phyloP scores from a whole-genome alignment of 2,888 invertebrate species.

The Physocephala rufipes region DNA sequence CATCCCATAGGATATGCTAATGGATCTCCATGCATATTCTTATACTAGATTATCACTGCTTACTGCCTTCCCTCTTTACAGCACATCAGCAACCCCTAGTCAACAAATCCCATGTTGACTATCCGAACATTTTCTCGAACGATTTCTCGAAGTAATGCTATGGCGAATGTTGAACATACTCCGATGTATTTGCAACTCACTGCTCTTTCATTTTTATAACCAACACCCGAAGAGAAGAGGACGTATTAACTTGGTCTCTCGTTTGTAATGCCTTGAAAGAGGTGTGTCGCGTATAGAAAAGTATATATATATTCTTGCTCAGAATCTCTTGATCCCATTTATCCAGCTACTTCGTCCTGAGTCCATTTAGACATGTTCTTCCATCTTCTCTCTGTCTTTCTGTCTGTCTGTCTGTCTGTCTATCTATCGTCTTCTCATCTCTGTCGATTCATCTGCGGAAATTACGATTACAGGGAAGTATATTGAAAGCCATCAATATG shows the following conservation, averaged over 20 bases:
- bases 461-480: too few species aligned
- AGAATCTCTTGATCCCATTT: neutral
- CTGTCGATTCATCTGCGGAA: too few species aligned
- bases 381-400: neutral
- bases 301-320: too few species aligned
- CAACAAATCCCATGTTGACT: conserved; percentile 18
- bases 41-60: conserved; percentile 24
- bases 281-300: too few species aligned
- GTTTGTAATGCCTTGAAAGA: too few species aligned
- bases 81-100: neutral
- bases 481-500: too few species aligned
- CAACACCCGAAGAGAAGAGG: too few species aligned
- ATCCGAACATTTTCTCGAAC: conserved; percentile 31
- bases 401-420: neutral
- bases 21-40: conserved; percentile 26
- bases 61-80: conserved; percentile 20
- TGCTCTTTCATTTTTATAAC: conserved; percentile 16
- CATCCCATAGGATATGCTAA: conserved; percentile 39
- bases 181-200: neutral
- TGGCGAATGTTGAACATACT: conserved; percentile 32
- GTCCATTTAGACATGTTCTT: neutral
- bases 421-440: too few species aligned
- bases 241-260: too few species aligned
- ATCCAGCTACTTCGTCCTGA: neutral
- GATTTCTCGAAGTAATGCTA: conserved; percentile 33